Evolutionary conservation across 2,113 vertebrate genomes (phyloP), one percentile per base, ranked within the genome.

Genomic region (Erythrocercus mccallii): DNA sequence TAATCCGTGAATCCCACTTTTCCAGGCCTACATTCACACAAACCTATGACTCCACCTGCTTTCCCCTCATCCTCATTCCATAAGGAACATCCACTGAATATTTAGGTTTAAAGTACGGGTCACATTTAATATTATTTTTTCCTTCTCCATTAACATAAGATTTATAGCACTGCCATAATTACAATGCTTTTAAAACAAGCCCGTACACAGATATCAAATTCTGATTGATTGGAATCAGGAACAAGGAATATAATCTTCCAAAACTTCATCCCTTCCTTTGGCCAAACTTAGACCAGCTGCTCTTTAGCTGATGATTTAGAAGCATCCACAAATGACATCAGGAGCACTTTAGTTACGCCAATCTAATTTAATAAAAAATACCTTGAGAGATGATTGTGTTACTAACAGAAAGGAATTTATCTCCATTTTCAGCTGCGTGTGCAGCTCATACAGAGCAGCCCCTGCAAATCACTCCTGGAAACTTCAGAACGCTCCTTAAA

Each of bases 301-400:
- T 88, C 37, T 80, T 92, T 42, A 48, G 84, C 57, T 69, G 74
- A 90, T 87, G 85, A 94, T 88, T 93, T 69, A 87, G 88, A 35
- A 83, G 90, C 74, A 53, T 45, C 74, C 88, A 88, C 94, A 90
- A 74, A 94, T 89, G 93, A 88, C 93, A 96, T 51, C 50, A 61
- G 88, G 48, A 88, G 72, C 85, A 88, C 94, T 95, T 93, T 58
- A 54, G 82, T 86, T 76, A 77, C 44, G 11, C 38, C 27, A 66
- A 60, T 66, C 88, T 87, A 88, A 96, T 88, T 80, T 47, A 77
- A 93, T 94, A 83, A 90, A 80, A 81, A 90, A 85, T 69, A 94
- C 79, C 86, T 88, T 54, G 62, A 5, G 51, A 96, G 95, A 77
- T 70, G 96, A 84, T 50, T 69, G 79, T 38, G 69, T 76, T 88